Base-by-base conservation (phyloP, 1,140 invertebrate genomes). In the Halesus radiatus region DNA sequence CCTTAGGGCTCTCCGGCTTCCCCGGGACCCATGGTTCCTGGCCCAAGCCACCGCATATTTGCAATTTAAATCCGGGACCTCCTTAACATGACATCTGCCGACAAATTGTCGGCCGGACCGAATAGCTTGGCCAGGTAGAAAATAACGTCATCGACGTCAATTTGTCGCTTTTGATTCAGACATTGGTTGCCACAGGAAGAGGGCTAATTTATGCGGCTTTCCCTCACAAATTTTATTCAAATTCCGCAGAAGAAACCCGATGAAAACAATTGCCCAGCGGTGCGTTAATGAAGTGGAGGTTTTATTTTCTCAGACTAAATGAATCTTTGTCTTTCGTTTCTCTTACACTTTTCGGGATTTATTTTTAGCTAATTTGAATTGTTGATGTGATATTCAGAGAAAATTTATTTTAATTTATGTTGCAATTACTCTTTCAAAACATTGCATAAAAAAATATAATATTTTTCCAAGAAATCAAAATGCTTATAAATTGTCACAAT, bases 1-100 rank as follows among this genome's bases (percentile, higher is more conserved):
- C 76, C 76, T 88, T 84, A 84, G 76, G 85, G 85, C 80, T 85
- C 85, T 88, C 87, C 86, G 88, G 87, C 87, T 88, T 87, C 85
- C 87, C 62, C 26, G 22, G 29, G 29, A 20, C 32, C 37, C 29
- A 23, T 0, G 66, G 23, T 29, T 32, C 66, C 37, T 50, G 16
- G 15, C 1, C 60, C 16, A 10, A 23, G 84, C 86, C 85, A 85
- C 81, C 86, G 86, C 87, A 85, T 87, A 90, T 90, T 90, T 89
- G 88, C 88, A 90, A 90, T 90, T 90, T 90, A 90, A 89, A 90
- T 90, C 84, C 86, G 86, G 88, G 87, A 88, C 86, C 88, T 90
- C 87, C 88, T 90, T 90, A 90, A 89, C 88, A 90, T 88, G 89
- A 90, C 89, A 90, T 90, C 88, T 89, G 88, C 87, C 88, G 81